Evolutionary conservation across 2,888 invertebrate species (phyloP), one percentile per base, ranked within the genome.

Genomic region (Sclerodermus sp.): DNA sequence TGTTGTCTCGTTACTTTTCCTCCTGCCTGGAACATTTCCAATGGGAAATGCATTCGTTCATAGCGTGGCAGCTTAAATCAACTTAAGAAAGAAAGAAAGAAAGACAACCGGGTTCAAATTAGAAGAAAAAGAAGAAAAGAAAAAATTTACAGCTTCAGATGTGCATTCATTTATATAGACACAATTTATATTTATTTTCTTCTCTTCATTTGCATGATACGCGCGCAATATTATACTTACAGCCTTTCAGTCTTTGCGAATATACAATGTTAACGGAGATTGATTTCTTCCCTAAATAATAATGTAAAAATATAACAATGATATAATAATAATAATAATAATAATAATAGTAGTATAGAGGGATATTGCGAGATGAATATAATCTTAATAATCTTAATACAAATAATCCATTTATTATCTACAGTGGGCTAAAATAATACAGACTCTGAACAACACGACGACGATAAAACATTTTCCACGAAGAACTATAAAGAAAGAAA

Each of bases 221-320:
- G 10, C 64, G 51, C 51, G 47, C 53, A 52, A 50, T 52, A 49
- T 53, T 56, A 55, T 63, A 59, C 42, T 60, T 60, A 73, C 73
- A 74, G 73, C 70, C 68, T 72, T 73, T 76, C 76, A 76, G 76
- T 76, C 76, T 76, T 75, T 67, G 72, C 71, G 66, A 76, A 76
- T 75, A 74, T 75, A 75, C 70, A 75, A 69, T 72, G 72, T 63
- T 66, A 64, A 66, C 61, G 65, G 58, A 59, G 53, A 50, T 55
- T 57, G 47, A 62, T 57, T 55, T 51, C 47, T 57, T 68, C 55
- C 68, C 67, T 67, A 61, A 59, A 57, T 58, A 64, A 67, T 63
- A 64, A 67, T 62, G 64, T 68, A 61, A 64, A 62, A 55, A 62
- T 55, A 71, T 67, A 66, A 68, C 64, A 68, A 64, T 55, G 52